Evolutionary conservation across 2,797 vertebrate genomes (phyloP).

Genomic region (Oreonectes daqikongensis): DNA sequence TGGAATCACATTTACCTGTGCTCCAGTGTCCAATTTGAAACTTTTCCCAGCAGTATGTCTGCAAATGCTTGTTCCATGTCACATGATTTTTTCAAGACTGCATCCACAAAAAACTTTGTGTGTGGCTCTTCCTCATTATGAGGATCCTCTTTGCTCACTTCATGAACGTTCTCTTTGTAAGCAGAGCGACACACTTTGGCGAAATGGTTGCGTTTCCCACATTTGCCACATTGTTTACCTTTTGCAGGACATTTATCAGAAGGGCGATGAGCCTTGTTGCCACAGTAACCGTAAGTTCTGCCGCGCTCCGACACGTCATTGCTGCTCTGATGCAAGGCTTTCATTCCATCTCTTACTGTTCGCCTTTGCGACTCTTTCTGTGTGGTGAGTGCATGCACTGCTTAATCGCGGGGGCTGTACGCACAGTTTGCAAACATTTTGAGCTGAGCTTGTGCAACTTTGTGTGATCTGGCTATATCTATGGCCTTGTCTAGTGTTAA

Average conservation of each 20-base stretch:
- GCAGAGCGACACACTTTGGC: constrained; percentile 28
- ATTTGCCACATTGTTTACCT: constrained; percentile 37
- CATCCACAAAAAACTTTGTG: constrained; percentile 34
- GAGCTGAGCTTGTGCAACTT: too few relatives aligned
- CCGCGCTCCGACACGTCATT: background rate
- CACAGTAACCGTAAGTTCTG: constrained; percentile 30
- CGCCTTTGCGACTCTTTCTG: background rate
- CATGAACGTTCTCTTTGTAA: background rate
- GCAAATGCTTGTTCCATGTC: constrained; percentile 34
- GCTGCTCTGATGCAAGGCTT: background rate
- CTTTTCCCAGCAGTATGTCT: constrained; percentile 7
- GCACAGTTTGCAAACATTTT: too few relatives aligned
- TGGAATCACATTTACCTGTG: constrained; percentile 30
- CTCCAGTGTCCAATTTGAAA: constrained; percentile 42
- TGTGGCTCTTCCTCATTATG: constrained; percentile 3
- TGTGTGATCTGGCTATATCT: background rate
- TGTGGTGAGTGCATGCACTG: background rate
- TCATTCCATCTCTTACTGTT: too few relatives aligned
- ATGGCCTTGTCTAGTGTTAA: background rate
- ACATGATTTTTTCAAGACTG: background rate
- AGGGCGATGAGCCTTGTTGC: background rate
- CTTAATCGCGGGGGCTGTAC: too few relatives aligned
- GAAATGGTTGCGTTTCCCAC: constrained; percentile 39
- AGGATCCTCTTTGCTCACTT: background rate
- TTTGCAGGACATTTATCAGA: constrained; percentile 31